Evolutionary conservation across 2,797 vertebrate genomes (phyloP).

Genomic region (Babyrousa celebensis): DNA sequence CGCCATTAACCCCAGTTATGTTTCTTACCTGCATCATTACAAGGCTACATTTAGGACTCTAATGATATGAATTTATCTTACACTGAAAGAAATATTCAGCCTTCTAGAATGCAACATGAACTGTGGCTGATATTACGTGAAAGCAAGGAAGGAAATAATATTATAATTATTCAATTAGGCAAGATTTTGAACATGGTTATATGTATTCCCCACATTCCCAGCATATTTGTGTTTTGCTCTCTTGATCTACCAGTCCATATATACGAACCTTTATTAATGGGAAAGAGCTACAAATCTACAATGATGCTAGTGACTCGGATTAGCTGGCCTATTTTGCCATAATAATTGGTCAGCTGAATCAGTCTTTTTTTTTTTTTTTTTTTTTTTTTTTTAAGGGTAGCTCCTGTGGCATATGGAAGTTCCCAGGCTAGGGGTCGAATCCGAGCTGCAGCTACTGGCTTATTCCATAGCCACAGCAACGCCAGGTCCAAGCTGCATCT

Average conservation of each 20-base stretch:
- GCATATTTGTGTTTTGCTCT: constrained; percentile 7
- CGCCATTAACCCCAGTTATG: constrained; percentile 37
- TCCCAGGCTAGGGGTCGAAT: no score
- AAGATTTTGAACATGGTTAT: not conserved
- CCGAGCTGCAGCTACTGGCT: no score
- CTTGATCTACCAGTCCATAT: not conserved
- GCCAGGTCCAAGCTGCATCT: no score
- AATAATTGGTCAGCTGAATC: constrained; percentile 33
- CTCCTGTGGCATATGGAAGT: no score
- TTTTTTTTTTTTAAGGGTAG: not conserved
- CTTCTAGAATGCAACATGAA: constrained; percentile 46
- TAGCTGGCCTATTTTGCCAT: not conserved
- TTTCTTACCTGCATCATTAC: constrained; percentile 14
- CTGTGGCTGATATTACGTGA: not conserved
- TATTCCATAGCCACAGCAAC: no score
- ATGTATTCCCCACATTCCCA: not conserved
- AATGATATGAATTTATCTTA: constrained; percentile 44
- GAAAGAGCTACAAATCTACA: not conserved
- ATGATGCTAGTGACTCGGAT: not conserved
- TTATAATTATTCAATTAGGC: constrained; percentile 43
- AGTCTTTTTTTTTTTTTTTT: not conserved
- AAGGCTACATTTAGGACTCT: constrained; percentile 29
- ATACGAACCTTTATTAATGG: not conserved
- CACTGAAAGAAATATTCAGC: constrained; percentile 49
- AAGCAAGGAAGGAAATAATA: constrained; percentile 36